A percentile compares a stretch with the other conserved stretches of the same genome.
phyloP scores from a whole-genome alignment of 2,113 vertebrate species.

The Pseudolaguvia tuberculata region DNA sequence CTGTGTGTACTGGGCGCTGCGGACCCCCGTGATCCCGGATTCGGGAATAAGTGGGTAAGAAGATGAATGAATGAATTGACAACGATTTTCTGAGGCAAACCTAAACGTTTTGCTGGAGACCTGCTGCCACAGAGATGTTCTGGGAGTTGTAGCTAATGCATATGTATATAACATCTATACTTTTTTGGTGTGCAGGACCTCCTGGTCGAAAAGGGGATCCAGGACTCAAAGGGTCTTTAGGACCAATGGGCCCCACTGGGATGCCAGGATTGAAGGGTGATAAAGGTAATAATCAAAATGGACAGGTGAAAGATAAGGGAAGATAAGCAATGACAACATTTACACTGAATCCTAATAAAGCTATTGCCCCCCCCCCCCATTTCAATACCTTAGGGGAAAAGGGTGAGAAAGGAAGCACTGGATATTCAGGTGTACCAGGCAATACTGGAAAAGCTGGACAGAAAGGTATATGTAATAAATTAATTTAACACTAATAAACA shows the following conservation, averaged over 20 bases:
- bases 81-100: no score
- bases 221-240: conserved; percentile 68
- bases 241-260: conserved; percentile 72
- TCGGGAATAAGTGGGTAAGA: no score
- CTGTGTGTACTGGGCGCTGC: no score
- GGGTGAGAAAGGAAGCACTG: conserved; percentile 82
- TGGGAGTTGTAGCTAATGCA: background rate
- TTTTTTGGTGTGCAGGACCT: conserved; percentile 64
- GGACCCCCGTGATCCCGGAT: no score
- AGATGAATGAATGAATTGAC: no score
- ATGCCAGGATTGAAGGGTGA: conserved; percentile 76
- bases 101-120: background rate
- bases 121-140: background rate
- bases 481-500: background rate
- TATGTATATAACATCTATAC: background rate
- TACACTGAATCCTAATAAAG: background rate
- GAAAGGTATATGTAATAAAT: conserved; percentile 69
- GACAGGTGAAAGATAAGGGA: background rate
- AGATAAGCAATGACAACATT: background rate
- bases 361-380: background rate
- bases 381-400: conserved; percentile 71
- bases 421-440: conserved; percentile 74
- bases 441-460: conserved; percentile 82
- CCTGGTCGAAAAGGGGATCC: conserved; percentile 76
- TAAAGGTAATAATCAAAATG: conserved; percentile 67